phyloP scores from a whole-genome alignment of 2,113 vertebrate genomes.

The Calonectris borealis region DNA sequence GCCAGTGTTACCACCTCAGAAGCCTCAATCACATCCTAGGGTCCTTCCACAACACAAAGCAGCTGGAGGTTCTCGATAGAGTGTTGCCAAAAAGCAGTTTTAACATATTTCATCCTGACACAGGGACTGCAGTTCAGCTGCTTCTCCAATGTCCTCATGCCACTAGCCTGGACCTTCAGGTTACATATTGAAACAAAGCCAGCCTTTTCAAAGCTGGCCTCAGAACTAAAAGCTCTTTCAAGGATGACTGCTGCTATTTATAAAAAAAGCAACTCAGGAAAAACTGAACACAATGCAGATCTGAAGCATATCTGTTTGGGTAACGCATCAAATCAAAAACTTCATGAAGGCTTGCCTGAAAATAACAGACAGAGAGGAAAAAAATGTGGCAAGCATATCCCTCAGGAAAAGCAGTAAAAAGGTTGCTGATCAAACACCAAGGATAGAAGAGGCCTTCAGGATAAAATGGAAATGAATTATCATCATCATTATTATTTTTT shows the following conservation, averaged over 20 bases:
- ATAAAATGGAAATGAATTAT: background rate
- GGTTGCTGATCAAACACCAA: background rate
- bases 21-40: accelerated
- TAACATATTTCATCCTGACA: background rate
- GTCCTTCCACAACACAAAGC: background rate
- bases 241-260: background rate
- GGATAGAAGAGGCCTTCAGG: background rate
- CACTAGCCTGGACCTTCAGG: background rate
- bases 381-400: background rate
- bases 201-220: background rate
- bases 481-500: accelerated
- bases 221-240: background rate
- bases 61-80: background rate
- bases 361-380: background rate
- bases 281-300: background rate
- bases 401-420: background rate
- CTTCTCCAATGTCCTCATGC: accelerated
- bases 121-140: background rate
- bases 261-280: background rate
- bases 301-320: background rate
- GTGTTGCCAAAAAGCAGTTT: background rate
- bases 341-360: background rate
- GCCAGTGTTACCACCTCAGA: background rate
- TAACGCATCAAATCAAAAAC: background rate
- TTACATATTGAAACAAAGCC: background rate